Evolutionary conservation across 2,888 invertebrate species (phyloP).

Genomic region (Micoletzkya japonica): DNA sequence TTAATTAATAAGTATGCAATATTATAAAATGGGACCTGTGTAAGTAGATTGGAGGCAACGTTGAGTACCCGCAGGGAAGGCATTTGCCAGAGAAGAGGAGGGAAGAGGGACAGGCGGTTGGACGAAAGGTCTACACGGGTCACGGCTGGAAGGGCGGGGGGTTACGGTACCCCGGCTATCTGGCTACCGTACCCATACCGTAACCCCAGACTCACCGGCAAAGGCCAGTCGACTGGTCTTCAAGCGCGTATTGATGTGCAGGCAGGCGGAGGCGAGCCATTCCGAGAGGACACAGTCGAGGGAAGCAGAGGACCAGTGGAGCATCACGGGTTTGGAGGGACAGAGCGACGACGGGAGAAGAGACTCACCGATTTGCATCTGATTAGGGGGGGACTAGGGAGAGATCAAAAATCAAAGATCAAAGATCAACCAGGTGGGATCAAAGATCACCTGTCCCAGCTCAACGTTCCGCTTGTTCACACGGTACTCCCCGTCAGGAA

Average conservation of each 20-base stretch:
- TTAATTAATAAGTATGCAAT: too few relatives aligned
- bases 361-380: constrained; percentile 47
- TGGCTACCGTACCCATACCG: background rate
- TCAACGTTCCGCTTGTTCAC: constrained; percentile 85
- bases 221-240: constrained; percentile 64
- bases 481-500: constrained; percentile 85
- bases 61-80: constrained; percentile 81
- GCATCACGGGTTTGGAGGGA: constrained; percentile 79
- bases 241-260: constrained; percentile 82
- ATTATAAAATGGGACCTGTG: too few relatives aligned
- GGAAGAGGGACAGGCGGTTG: constrained; percentile 81
- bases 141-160: constrained; percentile 78
- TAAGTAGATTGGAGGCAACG: too few relatives aligned
- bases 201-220: background rate
- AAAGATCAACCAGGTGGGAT: background rate
- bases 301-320: constrained; percentile 83
- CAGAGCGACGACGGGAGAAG: constrained; percentile 67
- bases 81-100: constrained; percentile 81
- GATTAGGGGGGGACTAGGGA: background rate
- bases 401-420: background rate
- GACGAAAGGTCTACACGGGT: constrained; percentile 89
- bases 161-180: background rate
- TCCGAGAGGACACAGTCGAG: constrained; percentile 74
- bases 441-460: constrained; percentile 68
- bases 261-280: constrained; percentile 79